Base-by-base conservation (phyloP, 2,888 invertebrate species). In the Eristalis arbustorum region DNA sequence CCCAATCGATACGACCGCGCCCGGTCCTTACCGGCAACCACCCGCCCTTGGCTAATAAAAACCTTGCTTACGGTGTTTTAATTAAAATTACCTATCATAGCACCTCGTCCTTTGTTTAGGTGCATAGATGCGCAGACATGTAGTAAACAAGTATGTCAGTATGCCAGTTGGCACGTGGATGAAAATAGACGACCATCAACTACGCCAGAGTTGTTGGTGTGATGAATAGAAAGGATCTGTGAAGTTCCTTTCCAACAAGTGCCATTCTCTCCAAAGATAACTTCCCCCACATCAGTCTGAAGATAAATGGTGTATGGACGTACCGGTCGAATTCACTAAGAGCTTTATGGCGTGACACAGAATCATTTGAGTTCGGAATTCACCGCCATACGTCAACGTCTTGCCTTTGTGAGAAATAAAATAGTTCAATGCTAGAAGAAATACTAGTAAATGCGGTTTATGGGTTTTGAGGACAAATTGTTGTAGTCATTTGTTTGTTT, bases 1-100 rank as follows among this genome's bases (percentile, higher is more conserved):
- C 6, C 63, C 13, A 63, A 77, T 76, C 68, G 56, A 76, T 76
- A 68, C 23, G 34, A 42, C 28, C 76, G 68, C 76, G 56, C 77
- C 63, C 18, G 23, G 23, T 23, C n/a, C 49, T 49, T n/a, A n/a
- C n/a, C n/a, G n/a, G n/a, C n/a, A 49, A 5, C 18, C 49, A 18
- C 49, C 49, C 42, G 37, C 13, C 25, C 18, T 62, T 62, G 42
- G 23, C 68, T 62, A 69, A 63, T 69, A 61, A 68, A 76, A 68
- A 23, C 56, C 28, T 67, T 61, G 5, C 64, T 40, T 22, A 64
- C 40, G n/a, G 42, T 63, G 25, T 69, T 10, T 77, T 68, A 77
- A 77, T 77, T 77, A 77, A 77, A 63, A 76, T 68, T 31, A 14
- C 59, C 34, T 11, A 22, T 61, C 14, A 40, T 34, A 40, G 8